phyloP scores from a whole-genome alignment of 1,140 invertebrate species.

The Drosophila burlai region DNA sequence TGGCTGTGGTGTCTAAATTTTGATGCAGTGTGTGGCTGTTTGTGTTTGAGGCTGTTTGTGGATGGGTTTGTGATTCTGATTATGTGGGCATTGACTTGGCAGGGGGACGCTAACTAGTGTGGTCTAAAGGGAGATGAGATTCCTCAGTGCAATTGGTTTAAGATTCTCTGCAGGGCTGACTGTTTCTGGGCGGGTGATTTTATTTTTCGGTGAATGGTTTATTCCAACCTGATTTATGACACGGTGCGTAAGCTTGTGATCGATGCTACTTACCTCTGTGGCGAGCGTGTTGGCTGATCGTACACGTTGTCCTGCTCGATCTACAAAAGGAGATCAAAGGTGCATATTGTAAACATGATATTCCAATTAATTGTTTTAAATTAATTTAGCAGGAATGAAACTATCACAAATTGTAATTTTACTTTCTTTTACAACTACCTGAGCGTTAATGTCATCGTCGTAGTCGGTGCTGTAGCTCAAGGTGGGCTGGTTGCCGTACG shows the following conservation, averaged over 20 bases:
- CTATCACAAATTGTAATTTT: background rate
- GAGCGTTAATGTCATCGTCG: constrained; percentile 79
- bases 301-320: constrained; percentile 81
- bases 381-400: background rate
- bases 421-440: constrained; percentile 49
- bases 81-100: constrained; percentile 8
- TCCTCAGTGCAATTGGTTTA: constrained; percentile 20
- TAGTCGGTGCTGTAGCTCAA: constrained; percentile 79
- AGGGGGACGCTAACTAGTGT: constrained; percentile 11
- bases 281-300: constrained; percentile 78
- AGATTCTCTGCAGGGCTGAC: constrained; percentile 29
- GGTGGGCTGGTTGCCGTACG: constrained; percentile 67
- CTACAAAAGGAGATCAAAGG: constrained; percentile 34
- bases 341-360: background rate
- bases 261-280: constrained; percentile 84
- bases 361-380: background rate
- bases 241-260: background rate
- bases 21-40: constrained; percentile 47
- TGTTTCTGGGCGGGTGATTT: constrained; percentile 25
- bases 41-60: constrained; percentile 14
- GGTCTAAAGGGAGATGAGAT: background rate
- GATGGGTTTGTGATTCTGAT: constrained; percentile 9
- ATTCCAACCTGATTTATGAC: constrained; percentile 1
- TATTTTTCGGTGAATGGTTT: constrained; percentile 12
- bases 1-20: constrained; percentile 55